A percentile compares a stretch with the other conserved stretches of the same genome.
These are phyloP conservation scores for Temnothorax nylanderi DNA, from an alignment of 1,140 invertebrate species.

Conservation along the genomic window DNA sequence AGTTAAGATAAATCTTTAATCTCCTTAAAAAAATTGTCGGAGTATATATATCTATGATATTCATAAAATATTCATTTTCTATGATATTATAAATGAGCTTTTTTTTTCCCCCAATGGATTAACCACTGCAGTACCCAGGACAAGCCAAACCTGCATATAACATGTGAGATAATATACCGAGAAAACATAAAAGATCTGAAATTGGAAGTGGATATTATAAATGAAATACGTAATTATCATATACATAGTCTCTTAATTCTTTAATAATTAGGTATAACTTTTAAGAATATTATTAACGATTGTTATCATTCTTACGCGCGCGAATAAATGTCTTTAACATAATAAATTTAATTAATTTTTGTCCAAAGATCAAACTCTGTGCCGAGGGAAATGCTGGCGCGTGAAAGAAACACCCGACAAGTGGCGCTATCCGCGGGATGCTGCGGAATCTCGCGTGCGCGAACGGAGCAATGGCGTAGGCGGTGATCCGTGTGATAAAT, in stretches of 20 bases:
- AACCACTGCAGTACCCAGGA: too few species aligned
- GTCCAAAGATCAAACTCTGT: background rate
- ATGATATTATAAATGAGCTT: too few species aligned
- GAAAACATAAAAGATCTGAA: too few species aligned
- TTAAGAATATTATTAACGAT: background rate
- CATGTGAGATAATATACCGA: too few species aligned
- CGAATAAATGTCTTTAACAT: background rate
- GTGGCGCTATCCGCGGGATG: constrained; percentile 74
- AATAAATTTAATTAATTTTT: constrained; percentile 20
- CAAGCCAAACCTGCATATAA: too few species aligned
- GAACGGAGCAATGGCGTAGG: constrained; percentile 80
- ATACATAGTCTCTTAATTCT: background rate
- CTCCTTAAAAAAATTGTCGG: background rate
- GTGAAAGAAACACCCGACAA: constrained; percentile 65
- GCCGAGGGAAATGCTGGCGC: too few species aligned
- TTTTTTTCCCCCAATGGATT: too few species aligned
- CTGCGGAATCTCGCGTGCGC: constrained; percentile 38
- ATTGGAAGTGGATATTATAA: too few species aligned
- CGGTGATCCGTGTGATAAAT: constrained; percentile 80
- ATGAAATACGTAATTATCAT: background rate
- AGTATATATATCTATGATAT: too few species aligned
- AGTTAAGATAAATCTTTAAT: background rate
- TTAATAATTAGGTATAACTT: background rate
- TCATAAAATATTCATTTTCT: too few species aligned
- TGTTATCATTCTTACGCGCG: background rate